Base-by-base conservation (phyloP, 2,113 vertebrate genomes). In the Hystrix brachyura region DNA sequence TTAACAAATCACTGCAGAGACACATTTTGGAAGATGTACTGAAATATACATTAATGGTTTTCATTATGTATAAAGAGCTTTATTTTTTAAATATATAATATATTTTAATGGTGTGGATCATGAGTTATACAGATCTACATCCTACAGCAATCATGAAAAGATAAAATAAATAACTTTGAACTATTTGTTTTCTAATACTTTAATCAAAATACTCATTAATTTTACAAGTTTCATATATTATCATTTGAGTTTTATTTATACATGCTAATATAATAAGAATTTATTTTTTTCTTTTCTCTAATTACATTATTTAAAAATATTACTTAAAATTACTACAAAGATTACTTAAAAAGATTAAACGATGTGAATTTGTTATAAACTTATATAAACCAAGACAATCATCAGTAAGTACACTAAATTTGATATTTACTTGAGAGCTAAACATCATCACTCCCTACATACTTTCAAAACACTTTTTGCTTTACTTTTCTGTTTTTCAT, bases 61-160 rank as follows among this genome's bases (percentile, higher is more conserved):
- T 60, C 32, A 57, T 82, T 92, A 74, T 38, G 23, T 23, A 96
- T 34, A 10, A 51, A 97, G 53, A 72, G 0, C 23, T 38, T 84
- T 88, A 69, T 32, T 97, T 97, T 93, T 92, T 81, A 65, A 71
- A 62, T 96, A 80, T 1, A 34, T 3, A 32, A 84, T 96, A 32
- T 96, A 94, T 32, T 21, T n/a, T 21, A 97, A 91, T 85, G 55
- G n/a, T 90, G 92, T 92, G 92, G 55, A 97, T 9, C 69, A 72
- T 80, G 53, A 91, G 71, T 72, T 80, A 59, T 79, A 79, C 3
- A 64, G 71, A 83, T 64, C 32, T 1, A 55, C 2, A 79, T 71
- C 1, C 13, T 2, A 13, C 67, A 81, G 12, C 48, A 81, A 48
- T 95, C 7, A 21, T 9, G 76, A 87, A 91, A 90, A 25, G 34